Evolutionary conservation across 2,113 vertebrate species (phyloP).

Genomic region (Larimichthys crocea): DNA sequence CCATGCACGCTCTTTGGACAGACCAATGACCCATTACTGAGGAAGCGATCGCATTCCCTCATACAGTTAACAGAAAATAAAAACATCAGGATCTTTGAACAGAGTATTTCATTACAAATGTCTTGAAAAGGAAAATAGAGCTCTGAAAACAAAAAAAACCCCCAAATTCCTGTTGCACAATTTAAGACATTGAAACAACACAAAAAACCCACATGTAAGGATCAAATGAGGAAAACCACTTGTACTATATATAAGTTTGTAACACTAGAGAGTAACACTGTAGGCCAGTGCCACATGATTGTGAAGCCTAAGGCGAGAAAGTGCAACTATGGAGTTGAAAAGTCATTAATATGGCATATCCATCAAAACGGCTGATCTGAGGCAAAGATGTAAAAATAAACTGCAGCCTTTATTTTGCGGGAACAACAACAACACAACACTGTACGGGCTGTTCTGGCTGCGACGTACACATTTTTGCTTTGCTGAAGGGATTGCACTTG

Average conservation of each 20-base stretch:
- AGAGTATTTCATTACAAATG: conserved; percentile 14
- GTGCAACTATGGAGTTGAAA: conserved; percentile 26
- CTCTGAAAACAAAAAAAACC: conserved; percentile 40
- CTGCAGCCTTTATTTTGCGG: conserved; percentile 27
- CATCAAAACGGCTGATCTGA: conserved; percentile 37
- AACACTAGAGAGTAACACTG: conserved; percentile 48
- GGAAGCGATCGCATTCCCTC: conserved; percentile 37
- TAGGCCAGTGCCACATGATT: conserved; percentile 23
- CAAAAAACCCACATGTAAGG: not conserved
- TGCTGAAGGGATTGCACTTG: conserved; percentile 49
- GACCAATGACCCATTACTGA: conserved; percentile 27
- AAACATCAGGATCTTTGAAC: conserved; percentile 6
- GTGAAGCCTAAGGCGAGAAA: conserved; percentile 27
- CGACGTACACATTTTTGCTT: conserved; percentile 6
- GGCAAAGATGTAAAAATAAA: conserved; percentile 35
- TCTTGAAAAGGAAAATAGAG: conserved; percentile 15
- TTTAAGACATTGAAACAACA: conserved; percentile 15
- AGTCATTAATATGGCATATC: conserved; percentile 53
- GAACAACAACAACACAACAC: conserved; percentile 15
- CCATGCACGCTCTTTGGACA: conserved; percentile 62
- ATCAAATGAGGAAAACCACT: conserved; percentile 40
- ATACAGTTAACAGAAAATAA: conserved; percentile 38
- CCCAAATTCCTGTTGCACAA: conserved; percentile 5
- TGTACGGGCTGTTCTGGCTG: not conserved
- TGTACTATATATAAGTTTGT: conserved; percentile 9